A percentile compares a stretch with the other conserved stretches of the same genome.
These are phyloP conservation scores for Alviniconcha marisindica DNA, from an alignment of 1,140 invertebrate genomes.

Conservation along the genomic window DNA sequence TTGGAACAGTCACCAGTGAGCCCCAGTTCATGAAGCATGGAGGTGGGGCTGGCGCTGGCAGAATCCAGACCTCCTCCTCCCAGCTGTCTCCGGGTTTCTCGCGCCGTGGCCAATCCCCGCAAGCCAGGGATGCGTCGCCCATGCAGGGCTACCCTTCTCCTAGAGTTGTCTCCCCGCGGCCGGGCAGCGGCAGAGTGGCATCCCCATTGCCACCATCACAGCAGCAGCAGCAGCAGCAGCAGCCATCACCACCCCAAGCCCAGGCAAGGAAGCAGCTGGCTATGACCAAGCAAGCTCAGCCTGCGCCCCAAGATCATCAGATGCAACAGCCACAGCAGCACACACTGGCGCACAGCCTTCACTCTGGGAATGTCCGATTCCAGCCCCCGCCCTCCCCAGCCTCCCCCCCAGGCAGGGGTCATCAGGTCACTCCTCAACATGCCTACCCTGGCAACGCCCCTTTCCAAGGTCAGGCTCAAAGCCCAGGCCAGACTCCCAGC, in stretches of 20 bases:
- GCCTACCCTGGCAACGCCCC: neutral
- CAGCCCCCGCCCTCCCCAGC: neutral
- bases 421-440: neutral
- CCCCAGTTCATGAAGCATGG: slow-evolving; percentile 63
- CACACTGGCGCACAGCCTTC: slow-evolving; percentile 39
- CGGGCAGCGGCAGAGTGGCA: slow-evolving; percentile 31
- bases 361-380: neutral
- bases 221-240: slow-evolving; percentile 50
- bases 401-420: neutral
- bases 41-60: neutral
- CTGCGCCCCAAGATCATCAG: slow-evolving; percentile 44
- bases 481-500: slow-evolving; percentile 34
- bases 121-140: neutral
- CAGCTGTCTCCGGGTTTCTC: slow-evolving; percentile 30
- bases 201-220: slow-evolving; percentile 43
- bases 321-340: slow-evolving; percentile 52
- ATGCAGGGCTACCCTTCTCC: slow-evolving; percentile 39
- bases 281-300: slow-evolving; percentile 42
- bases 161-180: slow-evolving; percentile 33
- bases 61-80: slow-evolving; percentile 28
- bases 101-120: slow-evolving; percentile 33
- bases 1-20: slow-evolving; percentile 63
- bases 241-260: neutral
- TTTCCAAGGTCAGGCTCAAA: slow-evolving; percentile 38
- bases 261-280: slow-evolving; percentile 47